Evolutionary conservation across 1,140 invertebrate species (phyloP), one percentile per base, ranked within the genome.

Genomic region (Papilio xuthus): DNA sequence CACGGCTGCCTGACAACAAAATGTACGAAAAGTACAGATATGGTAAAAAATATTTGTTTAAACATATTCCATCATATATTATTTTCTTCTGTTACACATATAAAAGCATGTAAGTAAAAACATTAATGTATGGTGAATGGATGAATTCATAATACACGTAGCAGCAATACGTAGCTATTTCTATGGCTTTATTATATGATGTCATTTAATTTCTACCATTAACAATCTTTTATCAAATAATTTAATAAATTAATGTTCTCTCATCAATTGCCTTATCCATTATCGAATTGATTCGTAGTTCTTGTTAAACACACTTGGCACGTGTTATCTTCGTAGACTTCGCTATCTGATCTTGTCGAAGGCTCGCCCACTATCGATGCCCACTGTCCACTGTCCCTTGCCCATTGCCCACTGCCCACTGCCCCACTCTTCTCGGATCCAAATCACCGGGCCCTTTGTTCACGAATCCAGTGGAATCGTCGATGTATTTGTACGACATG

Each of bases 11-110:
- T 15, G n/a, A 3, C 42, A 9, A 20, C 23, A 12, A 60, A 26
- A 9, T 60, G 12, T 28, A 63, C 12, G 23, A 63, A 28, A 6
- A 10, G 26, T 28, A 28, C 26, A 20, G 75, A 77, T 56, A 56
- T 18, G 75, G 75, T 23, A 67, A n/a, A n/a, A 53, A n/a, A n/a
- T 47, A 12, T 53, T n/a, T n/a, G n/a, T n/a, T n/a, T n/a, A 53
- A 32, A 32, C 6, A 3, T 32, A 32, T 32, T 32, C 32, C 2
- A 32, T 32, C 6, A n/a, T 53, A 6, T 18, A 8, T n/a, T 53
- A 53, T n/a, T 47, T 4, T 47, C 13, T 13, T 15, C 12, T 15
- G 0, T 15, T 47, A 15, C 44, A 47, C 4, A 15, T 47, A 44
- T 12, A 44, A 47, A 10, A 47, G 12, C 42, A 42, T 42, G 13